Evolutionary conservation across 2,113 vertebrate genomes (phyloP), one percentile per base, ranked within the genome.

Genomic region (Anolis carolinensis): DNA sequence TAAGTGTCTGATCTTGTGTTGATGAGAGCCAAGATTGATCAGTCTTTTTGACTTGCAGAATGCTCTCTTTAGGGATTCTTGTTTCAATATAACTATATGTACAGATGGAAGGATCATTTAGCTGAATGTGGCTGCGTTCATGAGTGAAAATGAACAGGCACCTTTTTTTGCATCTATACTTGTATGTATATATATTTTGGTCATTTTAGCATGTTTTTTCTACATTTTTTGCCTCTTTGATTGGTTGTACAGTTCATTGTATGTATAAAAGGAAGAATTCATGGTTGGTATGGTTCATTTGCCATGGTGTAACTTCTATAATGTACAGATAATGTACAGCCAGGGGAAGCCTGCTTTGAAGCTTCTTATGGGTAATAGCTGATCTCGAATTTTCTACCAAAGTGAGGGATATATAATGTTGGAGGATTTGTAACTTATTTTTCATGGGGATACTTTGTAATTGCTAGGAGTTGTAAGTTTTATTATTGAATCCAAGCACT

Each of bases 11-110:
- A 89, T 90, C 91, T 82, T 93, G 34, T 91, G 92, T 90, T 87
- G 92, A 90, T 82, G 93, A 81, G 89, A 93, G 88, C 85, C 34
- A 2, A 67, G 88, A 91, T 86, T 91, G 93, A 93, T 89, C 87
- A 81, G 79, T 81, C 59, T 79, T 89, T 0, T 14, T 86, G 89
- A 52, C 39, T 90, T 86, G 84, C 84, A 84, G 89, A 92, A 86
- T 0, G 1, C 88, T 86, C 92, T 92, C 90, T 27, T 88, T 79
- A 84, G 91, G 92, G 85, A 86, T 84, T 91, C 87, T 91, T 79
- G 44, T 76, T 87, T 79, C 0, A 0, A 23, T 87, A 25, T 13
- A 0, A 89, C 88, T 0, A 83, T 0, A 83, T 93, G 92, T n/a
- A 68, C 92, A 90, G 93, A 88, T 88, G 93, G 92, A 36, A 34